Conservation (phyloP, 2,113 vertebrate genomes). For the Platysternon megacephalum region DNA sequence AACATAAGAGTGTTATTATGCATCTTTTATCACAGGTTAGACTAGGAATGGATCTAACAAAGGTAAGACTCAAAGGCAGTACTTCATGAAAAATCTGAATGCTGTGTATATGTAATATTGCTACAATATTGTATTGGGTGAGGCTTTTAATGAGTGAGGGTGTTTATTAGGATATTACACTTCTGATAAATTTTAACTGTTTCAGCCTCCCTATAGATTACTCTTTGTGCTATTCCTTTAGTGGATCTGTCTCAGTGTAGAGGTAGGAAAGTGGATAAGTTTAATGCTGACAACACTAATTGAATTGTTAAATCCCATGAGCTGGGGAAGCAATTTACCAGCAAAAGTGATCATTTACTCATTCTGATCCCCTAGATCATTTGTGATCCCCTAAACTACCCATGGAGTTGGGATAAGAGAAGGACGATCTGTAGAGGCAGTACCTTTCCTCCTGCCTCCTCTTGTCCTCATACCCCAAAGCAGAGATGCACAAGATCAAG, state of each 20-base stretch:
- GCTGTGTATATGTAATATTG: background rate
- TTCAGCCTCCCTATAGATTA: background rate
- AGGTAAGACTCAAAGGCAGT: constrained; percentile 79
- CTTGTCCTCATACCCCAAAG: background rate
- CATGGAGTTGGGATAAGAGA: background rate
- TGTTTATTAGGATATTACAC: background rate
- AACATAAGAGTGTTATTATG: constrained; percentile 99
- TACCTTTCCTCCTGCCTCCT: background rate
- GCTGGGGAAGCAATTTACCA: background rate
- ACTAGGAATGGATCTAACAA: constrained; percentile 98
- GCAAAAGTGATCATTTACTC: background rate
- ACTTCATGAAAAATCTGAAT: background rate
- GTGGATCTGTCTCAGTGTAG: background rate
- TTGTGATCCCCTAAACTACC: background rate
- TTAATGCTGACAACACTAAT: background rate
- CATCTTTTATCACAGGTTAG: constrained; percentile 97
- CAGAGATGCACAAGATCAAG: background rate
- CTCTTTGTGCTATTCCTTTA: background rate
- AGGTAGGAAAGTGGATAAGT: background rate
- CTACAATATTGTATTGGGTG: background rate
- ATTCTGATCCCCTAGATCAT: background rate
- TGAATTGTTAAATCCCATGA: background rate
- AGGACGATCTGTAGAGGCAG: background rate
- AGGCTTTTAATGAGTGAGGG: background rate
- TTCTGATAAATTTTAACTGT: background rate